phyloP scores from a whole-genome alignment of 2,797 vertebrate species.

The Betta splendens region DNA sequence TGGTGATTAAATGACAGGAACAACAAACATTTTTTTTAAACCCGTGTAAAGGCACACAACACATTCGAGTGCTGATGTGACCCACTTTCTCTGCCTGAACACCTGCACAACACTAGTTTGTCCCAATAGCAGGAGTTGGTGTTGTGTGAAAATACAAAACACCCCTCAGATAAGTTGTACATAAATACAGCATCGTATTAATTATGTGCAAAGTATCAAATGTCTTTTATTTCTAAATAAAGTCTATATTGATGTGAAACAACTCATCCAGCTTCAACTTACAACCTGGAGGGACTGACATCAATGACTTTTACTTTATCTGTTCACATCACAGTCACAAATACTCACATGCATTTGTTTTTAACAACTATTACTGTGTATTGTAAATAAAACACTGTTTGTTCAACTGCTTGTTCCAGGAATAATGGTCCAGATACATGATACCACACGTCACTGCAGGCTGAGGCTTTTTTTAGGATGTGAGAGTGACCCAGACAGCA shows the following conservation, averaged over 20 bases:
- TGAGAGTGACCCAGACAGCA: constrained; percentile 71
- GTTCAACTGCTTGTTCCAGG: constrained; percentile 13
- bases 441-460: constrained; percentile 30
- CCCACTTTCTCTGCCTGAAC: constrained; percentile 63
- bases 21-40: constrained; percentile 1
- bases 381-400: constrained; percentile 13
- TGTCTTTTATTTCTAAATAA: no score
- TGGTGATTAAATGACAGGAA: neutral
- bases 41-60: neutral
- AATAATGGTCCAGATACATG: constrained; percentile 34
- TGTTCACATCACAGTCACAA: constrained; percentile 6
- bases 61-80: constrained; percentile 20
- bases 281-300: neutral
- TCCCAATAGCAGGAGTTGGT: constrained; percentile 3
- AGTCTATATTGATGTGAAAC: neutral
- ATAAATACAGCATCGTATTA: no score
- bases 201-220: no score
- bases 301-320: neutral
- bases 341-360: constrained; percentile 5
- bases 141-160: constrained; percentile 1
- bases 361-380: constrained; percentile 4
- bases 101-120: constrained; percentile 49
- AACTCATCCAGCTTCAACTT: neutral
- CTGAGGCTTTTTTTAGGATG: constrained; percentile 65
- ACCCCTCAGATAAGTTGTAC: no score